These are phyloP conservation scores for Aix galericulata DNA, from an alignment of 2,113 vertebrate species.

Conservation along the genomic window DNA sequence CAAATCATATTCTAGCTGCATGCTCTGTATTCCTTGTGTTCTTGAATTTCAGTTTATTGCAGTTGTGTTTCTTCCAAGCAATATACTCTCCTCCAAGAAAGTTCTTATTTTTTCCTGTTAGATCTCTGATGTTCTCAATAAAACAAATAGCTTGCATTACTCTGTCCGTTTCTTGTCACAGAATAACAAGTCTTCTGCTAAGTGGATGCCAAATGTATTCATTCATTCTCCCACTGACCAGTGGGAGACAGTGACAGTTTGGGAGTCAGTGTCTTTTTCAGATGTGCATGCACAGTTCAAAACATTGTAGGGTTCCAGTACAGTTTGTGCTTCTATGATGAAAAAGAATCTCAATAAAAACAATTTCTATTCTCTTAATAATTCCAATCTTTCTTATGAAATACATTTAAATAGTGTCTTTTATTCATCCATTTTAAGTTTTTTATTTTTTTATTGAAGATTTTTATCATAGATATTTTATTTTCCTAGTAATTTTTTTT, in stretches of 20 bases:
- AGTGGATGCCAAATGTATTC: neutral
- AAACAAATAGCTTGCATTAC: neutral
- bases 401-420: neutral
- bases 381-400: neutral
- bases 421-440: neutral
- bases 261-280: rapidly evolving
- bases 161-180: neutral
- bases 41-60: neutral
- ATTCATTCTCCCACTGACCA: neutral
- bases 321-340: neutral
- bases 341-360: neutral
- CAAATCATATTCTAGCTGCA: neutral
- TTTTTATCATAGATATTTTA: neutral
- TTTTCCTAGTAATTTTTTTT: neutral
- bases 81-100: neutral
- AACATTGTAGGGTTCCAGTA: neutral
- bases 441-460: neutral
- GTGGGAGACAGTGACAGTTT: neutral
- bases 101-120: neutral
- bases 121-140: neutral
- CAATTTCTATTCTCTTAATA: neutral
- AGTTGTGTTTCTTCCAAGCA: neutral
- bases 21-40: neutral
- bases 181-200: neutral
- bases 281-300: neutral